These are phyloP conservation scores for Ecliptopera silaceata DNA, from an alignment of 2,888 invertebrate species.

Conservation along the genomic window DNA sequence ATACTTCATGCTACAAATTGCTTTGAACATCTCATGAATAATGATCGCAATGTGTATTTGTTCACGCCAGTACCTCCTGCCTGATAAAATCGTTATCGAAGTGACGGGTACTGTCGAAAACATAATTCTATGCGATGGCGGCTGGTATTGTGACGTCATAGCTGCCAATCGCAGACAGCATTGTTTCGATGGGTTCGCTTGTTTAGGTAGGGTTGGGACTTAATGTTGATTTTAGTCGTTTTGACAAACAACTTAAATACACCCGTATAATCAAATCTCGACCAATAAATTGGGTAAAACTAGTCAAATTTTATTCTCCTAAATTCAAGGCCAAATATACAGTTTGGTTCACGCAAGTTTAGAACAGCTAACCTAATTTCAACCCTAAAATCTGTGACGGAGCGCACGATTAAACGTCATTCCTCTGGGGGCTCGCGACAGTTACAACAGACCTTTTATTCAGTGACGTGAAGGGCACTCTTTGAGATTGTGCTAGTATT, in stretches of 20 bases:
- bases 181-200: constrained; percentile 31
- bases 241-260: no score
- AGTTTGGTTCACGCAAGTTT: neutral
- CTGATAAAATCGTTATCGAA: constrained; percentile 45
- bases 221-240: no score
- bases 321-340: no score
- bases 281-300: no score
- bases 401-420: constrained; percentile 9
- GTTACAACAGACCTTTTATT: constrained; percentile 22
- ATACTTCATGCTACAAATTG: constrained; percentile 37
- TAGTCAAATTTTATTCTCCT: no score
- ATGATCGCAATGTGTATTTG: constrained; percentile 46
- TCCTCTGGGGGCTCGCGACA: constrained; percentile 12
- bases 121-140: constrained; percentile 42
- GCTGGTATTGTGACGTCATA: constrained; percentile 43
- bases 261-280: no score
- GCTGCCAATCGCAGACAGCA: constrained; percentile 31
- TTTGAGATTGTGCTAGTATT: constrained; percentile 24
- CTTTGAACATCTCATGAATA: constrained; percentile 51
- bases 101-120: constrained; percentile 44
- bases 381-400: constrained; percentile 12
- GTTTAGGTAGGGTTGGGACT: neutral
- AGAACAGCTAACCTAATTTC: constrained; percentile 6
- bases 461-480: constrained; percentile 21
- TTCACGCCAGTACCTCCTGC: constrained; percentile 41